phyloP scores from a whole-genome alignment of 2,113 vertebrate species.

The Channa argus region DNA sequence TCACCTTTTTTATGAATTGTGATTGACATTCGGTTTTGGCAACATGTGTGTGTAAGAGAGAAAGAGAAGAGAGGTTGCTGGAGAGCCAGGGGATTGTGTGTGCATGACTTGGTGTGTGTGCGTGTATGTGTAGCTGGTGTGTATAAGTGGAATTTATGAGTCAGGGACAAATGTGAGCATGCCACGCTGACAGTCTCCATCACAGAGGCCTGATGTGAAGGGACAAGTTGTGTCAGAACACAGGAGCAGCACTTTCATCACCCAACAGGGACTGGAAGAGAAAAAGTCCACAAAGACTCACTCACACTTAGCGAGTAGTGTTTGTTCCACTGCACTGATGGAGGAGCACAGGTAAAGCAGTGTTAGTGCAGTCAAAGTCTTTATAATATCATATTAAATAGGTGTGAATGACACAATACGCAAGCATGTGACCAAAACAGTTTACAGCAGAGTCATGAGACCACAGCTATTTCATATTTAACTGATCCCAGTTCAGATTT shows the following conservation, averaged over 20 bases:
- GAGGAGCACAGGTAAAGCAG: neutral
- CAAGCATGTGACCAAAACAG: too few species aligned
- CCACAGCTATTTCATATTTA: too few species aligned
- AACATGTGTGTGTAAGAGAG: slow-evolving; percentile 15
- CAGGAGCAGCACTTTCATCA: slow-evolving; percentile 58
- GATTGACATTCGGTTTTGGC: slow-evolving; percentile 51
- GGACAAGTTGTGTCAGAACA: slow-evolving; percentile 73
- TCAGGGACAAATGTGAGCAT: slow-evolving; percentile 58
- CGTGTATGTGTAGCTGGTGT: neutral
- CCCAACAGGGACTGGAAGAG: slow-evolving; percentile 42
- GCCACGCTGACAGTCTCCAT: slow-evolving; percentile 68
- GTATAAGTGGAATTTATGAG: slow-evolving; percentile 59
- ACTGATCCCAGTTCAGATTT: too few species aligned
- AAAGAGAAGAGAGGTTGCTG: slow-evolving; percentile 47
- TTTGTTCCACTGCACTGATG: neutral
- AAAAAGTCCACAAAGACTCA: slow-evolving; percentile 28
- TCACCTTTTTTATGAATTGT: slow-evolving; percentile 25
- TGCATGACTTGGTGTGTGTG: neutral
- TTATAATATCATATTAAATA: neutral
- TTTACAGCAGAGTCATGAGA: too few species aligned
- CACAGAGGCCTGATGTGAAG: slow-evolving; percentile 71
- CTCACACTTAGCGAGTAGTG: slow-evolving; percentile 1
- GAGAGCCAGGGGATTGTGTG: slow-evolving; percentile 34
- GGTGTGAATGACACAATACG: too few species aligned
- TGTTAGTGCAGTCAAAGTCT: neutral